Evolutionary conservation across 2,113 vertebrate genomes (phyloP).

Genomic region (Callopanchax toddi): DNA sequence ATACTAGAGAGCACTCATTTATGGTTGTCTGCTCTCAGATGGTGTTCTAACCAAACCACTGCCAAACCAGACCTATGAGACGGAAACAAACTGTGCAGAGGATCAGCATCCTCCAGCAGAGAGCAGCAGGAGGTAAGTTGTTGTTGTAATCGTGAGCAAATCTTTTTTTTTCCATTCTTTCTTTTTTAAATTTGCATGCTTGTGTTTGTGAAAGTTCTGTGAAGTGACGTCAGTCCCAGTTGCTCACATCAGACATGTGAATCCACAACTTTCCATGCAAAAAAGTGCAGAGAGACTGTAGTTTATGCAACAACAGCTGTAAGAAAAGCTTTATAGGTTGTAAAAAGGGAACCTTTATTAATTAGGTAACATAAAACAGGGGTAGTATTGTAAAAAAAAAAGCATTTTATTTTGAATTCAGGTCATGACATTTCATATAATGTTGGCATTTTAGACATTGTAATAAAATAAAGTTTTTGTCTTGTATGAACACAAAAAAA

Average conservation of each 20-base stretch:
- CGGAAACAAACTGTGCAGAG: not conserved
- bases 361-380: too few relatives aligned
- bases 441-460: too few relatives aligned
- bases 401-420: too few relatives aligned
- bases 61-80: not conserved
- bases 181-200: not conserved
- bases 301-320: not conserved
- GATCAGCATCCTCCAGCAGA: conserved; percentile 33
- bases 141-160: not conserved
- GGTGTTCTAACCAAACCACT: conserved; percentile 54
- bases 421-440: too few relatives aligned
- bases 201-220: not conserved
- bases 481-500: too few relatives aligned
- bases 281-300: not conserved
- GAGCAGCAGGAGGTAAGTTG: conserved; percentile 63
- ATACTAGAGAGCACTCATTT: too few relatives aligned
- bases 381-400: too few relatives aligned
- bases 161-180: not conserved
- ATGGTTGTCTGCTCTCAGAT: conserved; percentile 56
- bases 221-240: not conserved
- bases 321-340: not conserved
- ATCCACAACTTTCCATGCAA: not conserved
- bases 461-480: too few relatives aligned
- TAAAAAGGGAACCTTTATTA: too few relatives aligned
- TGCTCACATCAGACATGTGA: not conserved